Percentiles rank a stretch among this genome's conserved stretches.
Conservation (phyloP, 2,888 invertebrate species). For the Plagiodera versicolora region DNA sequence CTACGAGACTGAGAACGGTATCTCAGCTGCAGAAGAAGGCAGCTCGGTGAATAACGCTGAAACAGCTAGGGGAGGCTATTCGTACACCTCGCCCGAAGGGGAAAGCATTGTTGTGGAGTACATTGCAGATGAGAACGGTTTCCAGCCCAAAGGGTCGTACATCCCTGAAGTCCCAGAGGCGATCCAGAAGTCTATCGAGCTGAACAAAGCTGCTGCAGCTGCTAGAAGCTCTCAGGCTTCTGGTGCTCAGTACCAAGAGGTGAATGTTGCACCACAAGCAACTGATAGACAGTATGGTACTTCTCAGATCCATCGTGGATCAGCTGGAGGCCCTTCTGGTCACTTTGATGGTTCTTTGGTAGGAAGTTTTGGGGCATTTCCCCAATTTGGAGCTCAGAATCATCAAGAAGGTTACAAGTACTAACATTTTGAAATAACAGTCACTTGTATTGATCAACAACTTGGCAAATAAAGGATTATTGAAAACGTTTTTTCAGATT, state of each 20-base stretch:
- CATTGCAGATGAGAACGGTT: slow-evolving; percentile 63
- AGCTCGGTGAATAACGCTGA: slow-evolving; percentile 28
- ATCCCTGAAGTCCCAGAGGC: slow-evolving; percentile 63
- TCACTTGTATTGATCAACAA: too few species aligned
- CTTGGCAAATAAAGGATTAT: too few species aligned
- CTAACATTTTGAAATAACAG: neutral
- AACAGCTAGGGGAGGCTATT: slow-evolving; percentile 32
- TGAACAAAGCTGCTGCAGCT: slow-evolving; percentile 34
- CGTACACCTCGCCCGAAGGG: slow-evolving; percentile 45
- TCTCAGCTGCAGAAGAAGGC: slow-evolving; percentile 37
- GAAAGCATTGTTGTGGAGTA: slow-evolving; percentile 46
- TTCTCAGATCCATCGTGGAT: neutral
- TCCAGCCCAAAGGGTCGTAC: slow-evolving; percentile 59
- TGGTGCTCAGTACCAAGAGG: too few species aligned
- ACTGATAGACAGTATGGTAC: too few species aligned
- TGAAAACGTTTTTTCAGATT: too few species aligned
- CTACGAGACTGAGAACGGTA: slow-evolving; percentile 40
- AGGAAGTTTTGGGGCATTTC: neutral
- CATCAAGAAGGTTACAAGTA: neutral
- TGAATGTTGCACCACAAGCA: too few species aligned
- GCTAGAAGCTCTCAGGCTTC: slow-evolving; percentile 30
- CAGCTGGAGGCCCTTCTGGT: neutral
- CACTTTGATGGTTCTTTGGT: neutral
- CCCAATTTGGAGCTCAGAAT: neutral
- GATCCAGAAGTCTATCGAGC: slow-evolving; percentile 52